Evolutionary conservation across 2,113 vertebrate species (phyloP).

Genomic region (Xenus cinereus): DNA sequence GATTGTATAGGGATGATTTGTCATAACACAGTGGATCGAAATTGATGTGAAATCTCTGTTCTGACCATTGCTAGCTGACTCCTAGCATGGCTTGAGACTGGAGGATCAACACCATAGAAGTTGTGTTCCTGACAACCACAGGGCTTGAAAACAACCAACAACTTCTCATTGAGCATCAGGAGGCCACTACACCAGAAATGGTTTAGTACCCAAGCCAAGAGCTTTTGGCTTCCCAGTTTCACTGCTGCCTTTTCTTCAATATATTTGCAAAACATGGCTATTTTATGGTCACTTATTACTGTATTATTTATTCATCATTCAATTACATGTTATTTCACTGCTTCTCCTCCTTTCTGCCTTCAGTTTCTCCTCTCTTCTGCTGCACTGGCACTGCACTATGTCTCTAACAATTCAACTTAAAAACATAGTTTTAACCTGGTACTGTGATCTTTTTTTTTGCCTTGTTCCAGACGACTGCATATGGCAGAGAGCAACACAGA

Average conservation of each 20-base stretch:
- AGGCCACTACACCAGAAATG: neutral
- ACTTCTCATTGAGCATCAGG: neutral
- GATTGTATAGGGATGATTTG: neutral
- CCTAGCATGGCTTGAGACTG: neutral
- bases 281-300: neutral
- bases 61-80: neutral
- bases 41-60: neutral
- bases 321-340: neutral
- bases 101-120: neutral
- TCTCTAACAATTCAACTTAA: neutral
- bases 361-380: neutral
- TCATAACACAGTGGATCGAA: neutral
- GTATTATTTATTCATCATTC: neutral
- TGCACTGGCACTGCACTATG: neutral
- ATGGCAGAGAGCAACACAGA: neutral
- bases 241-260: neutral
- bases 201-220: neutral
- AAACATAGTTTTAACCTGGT: neutral
- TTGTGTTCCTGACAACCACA: neutral
- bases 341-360: neutral
- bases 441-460: neutral
- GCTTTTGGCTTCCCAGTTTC: neutral
- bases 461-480: neutral
- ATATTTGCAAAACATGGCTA: neutral
- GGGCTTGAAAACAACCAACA: neutral